A percentile compares a stretch with the other conserved stretches of the same genome.
Conservation (phyloP, 2,113 vertebrate species). For the Cebus imitator region DNA sequence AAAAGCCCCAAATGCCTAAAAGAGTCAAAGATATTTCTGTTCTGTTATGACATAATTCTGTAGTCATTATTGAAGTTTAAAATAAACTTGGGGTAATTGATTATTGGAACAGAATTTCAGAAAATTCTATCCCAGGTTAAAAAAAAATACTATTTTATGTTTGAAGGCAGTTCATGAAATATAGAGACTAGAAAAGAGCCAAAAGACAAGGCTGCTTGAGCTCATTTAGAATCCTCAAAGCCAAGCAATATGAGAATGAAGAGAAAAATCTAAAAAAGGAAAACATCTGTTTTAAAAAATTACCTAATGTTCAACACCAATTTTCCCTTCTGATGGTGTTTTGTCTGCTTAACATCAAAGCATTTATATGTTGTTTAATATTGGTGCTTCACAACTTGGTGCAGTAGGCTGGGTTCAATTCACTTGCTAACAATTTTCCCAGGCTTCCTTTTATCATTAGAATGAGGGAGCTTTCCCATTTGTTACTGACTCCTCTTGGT, state of each 20-base stretch:
- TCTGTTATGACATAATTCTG: not conserved
- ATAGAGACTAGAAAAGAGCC: not conserved
- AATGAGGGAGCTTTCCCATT: not conserved
- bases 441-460: not conserved
- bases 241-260: not conserved
- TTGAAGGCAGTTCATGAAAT: not conserved
- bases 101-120: constrained; percentile 1
- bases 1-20: not conserved
- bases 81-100: not conserved
- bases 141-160: not conserved
- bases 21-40: not conserved
- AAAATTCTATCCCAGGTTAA: not conserved
- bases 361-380: not conserved
- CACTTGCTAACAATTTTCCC: not conserved
- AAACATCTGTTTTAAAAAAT: not conserved
- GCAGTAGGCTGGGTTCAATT: not conserved
- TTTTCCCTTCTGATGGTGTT: not conserved
- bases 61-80: not conserved
- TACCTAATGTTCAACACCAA: not conserved
- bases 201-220: not conserved
- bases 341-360: not conserved
- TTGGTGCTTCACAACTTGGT: not conserved
- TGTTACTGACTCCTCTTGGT: not conserved
- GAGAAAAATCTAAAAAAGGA: not conserved
- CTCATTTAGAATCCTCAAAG: not conserved